Conservation (phyloP, 2,113 vertebrate species). For the Catharus fuscescens region DNA sequence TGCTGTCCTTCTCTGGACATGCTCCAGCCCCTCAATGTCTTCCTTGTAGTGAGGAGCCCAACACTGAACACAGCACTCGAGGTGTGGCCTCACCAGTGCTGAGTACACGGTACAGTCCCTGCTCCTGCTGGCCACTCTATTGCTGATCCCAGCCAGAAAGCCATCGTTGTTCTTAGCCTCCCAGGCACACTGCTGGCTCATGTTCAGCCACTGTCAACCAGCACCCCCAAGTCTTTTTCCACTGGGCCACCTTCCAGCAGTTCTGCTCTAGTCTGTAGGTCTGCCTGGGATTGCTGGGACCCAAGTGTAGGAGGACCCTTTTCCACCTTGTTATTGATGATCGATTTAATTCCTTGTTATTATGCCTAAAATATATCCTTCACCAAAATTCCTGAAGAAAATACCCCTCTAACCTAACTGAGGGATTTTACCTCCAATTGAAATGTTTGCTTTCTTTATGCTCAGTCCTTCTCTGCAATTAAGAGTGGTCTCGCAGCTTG, state of each 20-base stretch:
- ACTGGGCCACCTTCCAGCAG: background rate
- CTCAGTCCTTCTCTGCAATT: background rate
- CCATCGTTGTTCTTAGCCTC: background rate
- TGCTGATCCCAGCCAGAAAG: background rate
- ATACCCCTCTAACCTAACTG: slow-evolving; percentile 2
- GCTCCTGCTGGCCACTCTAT: accelerated
- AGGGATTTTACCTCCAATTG: slow-evolving; percentile 39
- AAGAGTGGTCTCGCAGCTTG: background rate
- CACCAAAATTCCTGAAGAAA: slow-evolving; percentile 40
- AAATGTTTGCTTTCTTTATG: background rate
- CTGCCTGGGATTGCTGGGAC: background rate
- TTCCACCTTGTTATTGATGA: background rate
- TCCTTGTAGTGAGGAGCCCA: background rate
- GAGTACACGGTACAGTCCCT: accelerated
- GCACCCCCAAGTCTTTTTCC: background rate
- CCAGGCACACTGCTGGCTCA: background rate
- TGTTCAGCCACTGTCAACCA: background rate
- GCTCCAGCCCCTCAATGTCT: accelerated
- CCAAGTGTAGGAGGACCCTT: background rate
- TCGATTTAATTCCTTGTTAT: slow-evolving; percentile 59
- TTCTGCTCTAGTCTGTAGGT: background rate
- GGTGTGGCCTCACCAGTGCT: accelerated
- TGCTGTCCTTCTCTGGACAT: accelerated
- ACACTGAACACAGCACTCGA: background rate
- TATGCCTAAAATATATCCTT: slow-evolving; percentile 30